Evolutionary conservation across 92 coral and sea anemone species (phyloP), one percentile per base, ranked within the genome.

Genomic region (Virgularia gustaviana): DNA sequence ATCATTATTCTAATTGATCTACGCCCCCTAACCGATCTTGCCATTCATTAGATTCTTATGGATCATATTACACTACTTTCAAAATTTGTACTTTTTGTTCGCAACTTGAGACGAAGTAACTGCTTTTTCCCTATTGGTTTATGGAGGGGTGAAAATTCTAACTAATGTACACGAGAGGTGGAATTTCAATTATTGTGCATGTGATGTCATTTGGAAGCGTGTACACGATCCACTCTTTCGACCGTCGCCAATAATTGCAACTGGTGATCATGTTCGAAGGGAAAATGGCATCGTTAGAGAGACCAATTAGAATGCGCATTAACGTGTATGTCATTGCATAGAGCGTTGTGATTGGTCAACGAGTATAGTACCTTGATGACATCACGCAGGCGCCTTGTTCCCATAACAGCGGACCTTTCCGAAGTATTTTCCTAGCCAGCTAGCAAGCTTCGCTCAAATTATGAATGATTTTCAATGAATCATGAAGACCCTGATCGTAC

Each of bases 391-490:
- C 80, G 79, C 85, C 67, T 52, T 61, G 83, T 80, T 73, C 80
- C 85, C 85, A 80, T 80, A 77, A 80, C 85, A 80, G 78, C 85
- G 78, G 65, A 49, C 83, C 73, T 53, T 51, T 70, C 71, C 85
- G 85, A 73, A 72, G 28, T 68, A 29, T 68, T 68, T 68, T 68
- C 75, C 75, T 49, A 11, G 24, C 36, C n/a, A 55, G 18, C 49
- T 42, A 47, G 16, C 27, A 27, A n/a, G 34, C 27, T 55, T 55
- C 30, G 29, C 56, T 65, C 72, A 61, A 49, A 32, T 68, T 31
- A 68, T 49, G 55, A 68, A 49, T 68, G 75, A 68, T 68, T 52
- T 68, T 68, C 75, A 68, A 68, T 43, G 61, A 51, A 37, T 49
- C 60, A 36, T 47, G 54, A 68, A 28, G 24, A 68, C 51, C 60